A percentile compares a stretch with the other conserved stretches of the same genome.
phyloP scores from a whole-genome alignment of 2,113 vertebrate species.

The Dipodomys merriami region DNA sequence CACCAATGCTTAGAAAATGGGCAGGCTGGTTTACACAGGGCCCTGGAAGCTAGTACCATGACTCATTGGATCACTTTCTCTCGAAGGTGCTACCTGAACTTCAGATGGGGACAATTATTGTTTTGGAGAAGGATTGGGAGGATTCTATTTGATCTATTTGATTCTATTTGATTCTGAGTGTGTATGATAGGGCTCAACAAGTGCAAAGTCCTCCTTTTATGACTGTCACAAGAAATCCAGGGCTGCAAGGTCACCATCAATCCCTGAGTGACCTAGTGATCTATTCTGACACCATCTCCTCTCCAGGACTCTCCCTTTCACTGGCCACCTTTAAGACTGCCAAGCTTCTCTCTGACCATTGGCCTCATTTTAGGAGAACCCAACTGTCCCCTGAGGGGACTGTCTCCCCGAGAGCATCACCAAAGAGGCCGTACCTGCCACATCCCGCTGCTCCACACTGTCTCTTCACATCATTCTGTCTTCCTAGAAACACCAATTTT shows the following conservation, averaged over 20 bases:
- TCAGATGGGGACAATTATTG: not conserved
- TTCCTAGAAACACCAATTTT: not conserved
- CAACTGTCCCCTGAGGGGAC: not conserved
- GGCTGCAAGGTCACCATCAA: not conserved
- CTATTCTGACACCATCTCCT: fast-evolving
- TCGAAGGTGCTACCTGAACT: not conserved
- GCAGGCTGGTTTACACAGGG: not conserved
- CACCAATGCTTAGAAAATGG: no score
- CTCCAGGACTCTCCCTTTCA: not conserved
- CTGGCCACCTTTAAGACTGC: not conserved
- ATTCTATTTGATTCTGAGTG: not conserved
- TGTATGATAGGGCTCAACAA: not conserved
- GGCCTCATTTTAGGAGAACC: not conserved
- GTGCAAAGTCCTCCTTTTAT: not conserved
- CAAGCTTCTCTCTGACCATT: not conserved
- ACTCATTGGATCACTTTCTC: not conserved
- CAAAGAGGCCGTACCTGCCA: not conserved
- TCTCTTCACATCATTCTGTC: not conserved
- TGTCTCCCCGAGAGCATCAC: not conserved
- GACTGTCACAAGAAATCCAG: not conserved
- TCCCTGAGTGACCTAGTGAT: not conserved
- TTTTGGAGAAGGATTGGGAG: not conserved
- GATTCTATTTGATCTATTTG: not conserved
- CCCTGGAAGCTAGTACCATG: not conserved
- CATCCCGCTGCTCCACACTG: not conserved